Evolutionary conservation across 92 coral and sea anemone species (phyloP).

Genomic region (Palythoa grandiflora): DNA sequence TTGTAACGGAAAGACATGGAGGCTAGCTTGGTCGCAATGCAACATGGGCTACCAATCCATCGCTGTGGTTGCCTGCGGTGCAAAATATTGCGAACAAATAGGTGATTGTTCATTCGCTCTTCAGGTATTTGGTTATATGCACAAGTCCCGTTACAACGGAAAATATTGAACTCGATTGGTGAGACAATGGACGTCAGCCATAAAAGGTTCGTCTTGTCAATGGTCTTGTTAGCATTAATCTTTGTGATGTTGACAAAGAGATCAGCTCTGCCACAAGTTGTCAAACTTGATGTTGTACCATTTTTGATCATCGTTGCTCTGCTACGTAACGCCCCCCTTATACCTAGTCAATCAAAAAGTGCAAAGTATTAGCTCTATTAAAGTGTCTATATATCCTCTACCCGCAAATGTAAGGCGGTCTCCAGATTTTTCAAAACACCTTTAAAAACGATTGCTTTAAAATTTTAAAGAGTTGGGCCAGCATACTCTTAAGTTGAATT

Average conservation of each 20-base stretch:
- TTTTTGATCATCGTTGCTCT: background rate
- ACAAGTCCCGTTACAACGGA: background rate
- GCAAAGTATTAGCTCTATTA: too few species aligned
- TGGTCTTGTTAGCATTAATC: background rate
- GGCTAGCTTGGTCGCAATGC: background rate
- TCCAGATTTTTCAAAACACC: too few species aligned
- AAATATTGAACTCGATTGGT: background rate
- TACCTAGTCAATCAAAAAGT: background rate
- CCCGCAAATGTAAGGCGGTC: too few species aligned
- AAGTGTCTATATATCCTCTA: too few species aligned
- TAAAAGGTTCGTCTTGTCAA: background rate
- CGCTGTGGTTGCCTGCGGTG: background rate
- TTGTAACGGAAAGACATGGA: background rate
- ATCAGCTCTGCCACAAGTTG: background rate
- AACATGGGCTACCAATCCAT: background rate
- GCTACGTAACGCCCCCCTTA: background rate
- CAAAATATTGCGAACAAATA: background rate
- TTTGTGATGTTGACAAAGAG: background rate
- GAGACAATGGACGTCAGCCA: background rate
- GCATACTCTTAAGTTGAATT: too few species aligned
- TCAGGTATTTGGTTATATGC: background rate
- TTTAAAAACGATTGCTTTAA: too few species aligned
- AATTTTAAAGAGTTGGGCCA: too few species aligned
- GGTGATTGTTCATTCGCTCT: background rate
- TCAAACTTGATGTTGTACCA: background rate